A percentile compares a stretch with the other conserved stretches of the same genome.
Evolutionary conservation across 2,797 vertebrate species (phyloP).

Genomic region (Pseudochromis fuscus): DNA sequence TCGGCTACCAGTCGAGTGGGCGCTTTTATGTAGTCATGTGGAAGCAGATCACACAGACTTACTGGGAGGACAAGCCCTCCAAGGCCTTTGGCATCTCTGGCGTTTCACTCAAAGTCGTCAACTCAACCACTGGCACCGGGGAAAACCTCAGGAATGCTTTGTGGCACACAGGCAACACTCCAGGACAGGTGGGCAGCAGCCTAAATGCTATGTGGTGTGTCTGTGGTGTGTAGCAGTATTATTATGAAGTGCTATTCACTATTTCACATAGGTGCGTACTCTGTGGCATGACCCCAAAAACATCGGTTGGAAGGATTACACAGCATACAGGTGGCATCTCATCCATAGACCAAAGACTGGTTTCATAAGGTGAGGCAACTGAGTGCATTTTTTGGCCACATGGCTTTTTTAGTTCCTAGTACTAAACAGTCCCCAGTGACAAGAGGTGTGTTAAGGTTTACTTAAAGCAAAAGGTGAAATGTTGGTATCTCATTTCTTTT

Average conservation of each 20-base stretch:
- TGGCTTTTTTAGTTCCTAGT: too few species aligned
- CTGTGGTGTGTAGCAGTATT: constrained; percentile 11
- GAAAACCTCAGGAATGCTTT: constrained; percentile 96
- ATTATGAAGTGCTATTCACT: constrained; percentile 22
- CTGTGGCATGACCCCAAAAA: constrained; percentile 99
- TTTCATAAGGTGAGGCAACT: constrained; percentile 93
- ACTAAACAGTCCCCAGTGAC: too few species aligned
- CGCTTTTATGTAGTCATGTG: constrained; percentile 99
- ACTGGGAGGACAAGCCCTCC: constrained; percentile 98
- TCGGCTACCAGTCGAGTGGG: constrained; percentile 97
- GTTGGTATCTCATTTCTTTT: too few species aligned
- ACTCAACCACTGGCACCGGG: constrained; percentile 95
- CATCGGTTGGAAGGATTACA: constrained; percentile 99
- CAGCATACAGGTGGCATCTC: constrained; percentile 98
- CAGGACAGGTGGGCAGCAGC: constrained; percentile 89
- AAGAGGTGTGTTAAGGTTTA: too few species aligned
- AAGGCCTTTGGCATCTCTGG: constrained; percentile 97
- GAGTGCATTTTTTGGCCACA: too few species aligned
- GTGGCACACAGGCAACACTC: constrained; percentile 98
- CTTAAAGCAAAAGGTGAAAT: too few species aligned
- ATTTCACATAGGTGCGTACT: constrained; percentile 89
- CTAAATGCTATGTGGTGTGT: constrained; percentile 1
- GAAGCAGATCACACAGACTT: constrained; percentile 99
- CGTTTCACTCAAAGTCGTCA: constrained; percentile 98
- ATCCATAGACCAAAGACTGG: constrained; percentile 97